Conservation (phyloP, 2,888 invertebrate species). For the Oscheius sp. region DNA sequence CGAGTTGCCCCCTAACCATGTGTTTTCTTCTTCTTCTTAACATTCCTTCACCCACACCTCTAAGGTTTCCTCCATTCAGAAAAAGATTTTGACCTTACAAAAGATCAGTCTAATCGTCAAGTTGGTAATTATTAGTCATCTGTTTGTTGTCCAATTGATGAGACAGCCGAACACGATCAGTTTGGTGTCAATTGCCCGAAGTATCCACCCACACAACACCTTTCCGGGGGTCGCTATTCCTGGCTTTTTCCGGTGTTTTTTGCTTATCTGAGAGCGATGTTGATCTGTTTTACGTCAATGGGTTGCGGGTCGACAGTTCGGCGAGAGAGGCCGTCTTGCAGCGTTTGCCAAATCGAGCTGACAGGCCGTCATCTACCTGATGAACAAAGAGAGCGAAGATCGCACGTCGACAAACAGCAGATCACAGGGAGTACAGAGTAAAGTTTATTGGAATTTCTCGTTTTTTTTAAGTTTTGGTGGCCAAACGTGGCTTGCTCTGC, state of each 20-base stretch:
- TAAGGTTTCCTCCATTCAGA: no score
- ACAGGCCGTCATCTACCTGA: background rate
- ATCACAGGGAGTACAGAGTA: background rate
- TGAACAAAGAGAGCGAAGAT: background rate
- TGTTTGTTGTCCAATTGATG: no score
- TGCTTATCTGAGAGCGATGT: background rate
- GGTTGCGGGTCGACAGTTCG: conserved; percentile 9
- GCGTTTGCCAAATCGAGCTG: conserved; percentile 8
- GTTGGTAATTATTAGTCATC: no score
- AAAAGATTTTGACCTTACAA: no score
- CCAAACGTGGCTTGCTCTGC: background rate
- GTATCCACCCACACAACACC: no score
- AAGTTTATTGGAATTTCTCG: background rate
- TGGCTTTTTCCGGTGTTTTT: background rate
- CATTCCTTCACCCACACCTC: no score
- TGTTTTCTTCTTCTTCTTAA: no score
- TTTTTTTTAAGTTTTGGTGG: background rate
- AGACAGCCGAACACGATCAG: no score
- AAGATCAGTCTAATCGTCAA: no score
- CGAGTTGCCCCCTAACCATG: no score
- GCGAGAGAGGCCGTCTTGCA: background rate
- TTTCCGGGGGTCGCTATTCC: background rate
- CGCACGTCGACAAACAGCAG: background rate
- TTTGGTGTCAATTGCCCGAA: no score
- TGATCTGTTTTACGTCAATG: conserved; percentile 4